Percentiles rank a stretch among this genome's conserved stretches.
phyloP scores from a whole-genome alignment of 64 coral and sea anemone genomes.

The Hydrozoanthus tunicans region DNA sequence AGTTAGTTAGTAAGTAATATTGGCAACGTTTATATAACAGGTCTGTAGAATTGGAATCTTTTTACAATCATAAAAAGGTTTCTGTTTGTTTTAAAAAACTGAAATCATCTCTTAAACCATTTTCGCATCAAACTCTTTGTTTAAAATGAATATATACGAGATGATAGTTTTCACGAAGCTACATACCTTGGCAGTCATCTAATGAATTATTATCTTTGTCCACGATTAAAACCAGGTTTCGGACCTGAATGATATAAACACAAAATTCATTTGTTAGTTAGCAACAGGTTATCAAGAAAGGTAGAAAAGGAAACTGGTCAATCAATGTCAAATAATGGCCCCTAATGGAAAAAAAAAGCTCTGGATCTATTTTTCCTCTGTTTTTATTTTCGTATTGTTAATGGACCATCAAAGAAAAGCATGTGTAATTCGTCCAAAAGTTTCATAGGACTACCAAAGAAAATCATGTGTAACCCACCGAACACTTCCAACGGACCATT shows the following conservation, averaged over 20 bases:
- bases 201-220: slow-evolving; percentile 29
- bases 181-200: slow-evolving; percentile 14
- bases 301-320: background rate
- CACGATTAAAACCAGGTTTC: slow-evolving; percentile 26
- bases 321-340: too few relatives aligned
- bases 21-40: too few relatives aligned
- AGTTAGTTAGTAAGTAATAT: too few relatives aligned
- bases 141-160: background rate
- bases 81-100: background rate
- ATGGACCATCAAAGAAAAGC: too few relatives aligned
- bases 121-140: background rate
- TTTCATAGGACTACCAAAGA: too few relatives aligned
- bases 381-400: too few relatives aligned
- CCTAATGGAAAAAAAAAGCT: too few relatives aligned
- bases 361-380: too few relatives aligned
- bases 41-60: too few relatives aligned
- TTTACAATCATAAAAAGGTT: background rate
- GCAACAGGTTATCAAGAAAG: background rate
- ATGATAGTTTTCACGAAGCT: background rate
- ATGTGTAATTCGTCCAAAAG: too few relatives aligned
- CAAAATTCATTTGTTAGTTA: background rate
- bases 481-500: too few relatives aligned
- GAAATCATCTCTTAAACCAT: background rate
- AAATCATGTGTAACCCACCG: too few relatives aligned
- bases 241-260: background rate